phyloP scores from a whole-genome alignment of 2,113 vertebrate genomes.

The Hemicordylus capensis region DNA sequence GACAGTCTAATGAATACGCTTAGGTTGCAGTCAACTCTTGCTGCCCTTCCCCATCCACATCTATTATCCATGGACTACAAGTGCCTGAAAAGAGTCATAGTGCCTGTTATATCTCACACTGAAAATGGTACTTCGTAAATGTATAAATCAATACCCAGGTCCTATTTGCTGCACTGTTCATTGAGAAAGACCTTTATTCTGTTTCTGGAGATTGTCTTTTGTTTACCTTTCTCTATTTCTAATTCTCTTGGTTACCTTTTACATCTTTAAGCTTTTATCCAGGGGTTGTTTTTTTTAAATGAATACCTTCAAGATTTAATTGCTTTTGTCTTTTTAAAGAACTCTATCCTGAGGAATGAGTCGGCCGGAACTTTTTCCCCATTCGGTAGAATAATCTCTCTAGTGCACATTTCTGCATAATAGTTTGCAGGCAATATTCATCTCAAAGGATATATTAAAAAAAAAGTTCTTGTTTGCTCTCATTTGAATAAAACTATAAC shows the following conservation, averaged over 20 bases:
- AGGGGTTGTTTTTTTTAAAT: not conserved
- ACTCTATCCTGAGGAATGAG: not conserved
- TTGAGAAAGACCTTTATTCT: not conserved
- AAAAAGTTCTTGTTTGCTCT: slow-evolving; percentile 45
- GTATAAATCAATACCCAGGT: not conserved
- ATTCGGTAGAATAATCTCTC: slow-evolving; percentile 17
- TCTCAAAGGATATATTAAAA: slow-evolving; percentile 30
- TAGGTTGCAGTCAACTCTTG: no score
- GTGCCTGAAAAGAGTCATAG: not conserved
- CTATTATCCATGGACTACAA: no score
- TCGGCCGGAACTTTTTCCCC: not conserved
- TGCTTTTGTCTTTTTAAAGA: slow-evolving; percentile 9
- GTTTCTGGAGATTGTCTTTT: not conserved
- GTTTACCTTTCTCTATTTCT: not conserved
- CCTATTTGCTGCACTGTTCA: not conserved
- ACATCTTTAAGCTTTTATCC: not conserved
- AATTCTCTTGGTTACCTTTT: slow-evolving; percentile 15
- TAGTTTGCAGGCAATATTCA: not conserved
- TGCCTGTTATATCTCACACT: not conserved
- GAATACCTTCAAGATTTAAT: slow-evolving; percentile 6
- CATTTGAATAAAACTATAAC: slow-evolving; percentile 59
- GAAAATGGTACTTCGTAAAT: not conserved
- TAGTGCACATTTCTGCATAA: slow-evolving; percentile 11
- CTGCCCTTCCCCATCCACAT: no score
- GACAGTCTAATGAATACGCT: no score